Percentiles rank a stretch among this genome's conserved stretches.
Conservation (phyloP, 2,888 invertebrate genomes). For the Gryllus longicercus region DNA sequence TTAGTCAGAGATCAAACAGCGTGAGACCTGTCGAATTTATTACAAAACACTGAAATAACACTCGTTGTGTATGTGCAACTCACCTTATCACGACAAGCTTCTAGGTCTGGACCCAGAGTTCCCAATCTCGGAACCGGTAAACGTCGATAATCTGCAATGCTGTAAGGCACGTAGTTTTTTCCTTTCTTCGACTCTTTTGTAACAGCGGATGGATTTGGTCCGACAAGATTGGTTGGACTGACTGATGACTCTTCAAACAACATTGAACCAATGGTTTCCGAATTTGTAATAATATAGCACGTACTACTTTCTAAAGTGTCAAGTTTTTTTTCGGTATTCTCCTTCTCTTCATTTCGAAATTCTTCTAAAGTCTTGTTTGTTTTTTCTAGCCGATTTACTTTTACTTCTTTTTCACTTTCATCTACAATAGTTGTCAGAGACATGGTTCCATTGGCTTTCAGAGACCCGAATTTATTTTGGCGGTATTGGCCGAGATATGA, state of each 20-base stretch:
- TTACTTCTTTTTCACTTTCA: too few relatives aligned
- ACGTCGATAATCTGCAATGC: neutral
- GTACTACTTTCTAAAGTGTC: constrained; percentile 11
- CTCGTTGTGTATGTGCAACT: neutral
- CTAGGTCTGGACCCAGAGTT: constrained; percentile 27
- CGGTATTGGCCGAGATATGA: constrained; percentile 28
- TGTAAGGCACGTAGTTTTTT: constrained; percentile 19
- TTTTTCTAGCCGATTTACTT: too few relatives aligned
- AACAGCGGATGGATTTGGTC: too few relatives aligned
- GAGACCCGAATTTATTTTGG: neutral
- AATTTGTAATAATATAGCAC: constrained; percentile 17
- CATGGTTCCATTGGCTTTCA: too few relatives aligned
- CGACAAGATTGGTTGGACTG: too few relatives aligned
- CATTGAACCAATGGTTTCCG: too few relatives aligned
- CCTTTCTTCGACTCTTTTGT: neutral
- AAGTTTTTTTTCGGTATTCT: neutral
- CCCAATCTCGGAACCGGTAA: constrained; percentile 24
- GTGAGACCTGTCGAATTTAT: neutral
- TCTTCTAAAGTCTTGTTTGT: neutral
- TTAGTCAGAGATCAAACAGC: too few relatives aligned
- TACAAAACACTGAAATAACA: neutral
- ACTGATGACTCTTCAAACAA: too few relatives aligned
- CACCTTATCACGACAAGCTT: constrained; percentile 27
- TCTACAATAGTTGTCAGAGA: too few relatives aligned
- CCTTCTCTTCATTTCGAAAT: neutral